Base-by-base conservation (phyloP, 2,113 vertebrate genomes). In the Limnothrissa miodon region DNA sequence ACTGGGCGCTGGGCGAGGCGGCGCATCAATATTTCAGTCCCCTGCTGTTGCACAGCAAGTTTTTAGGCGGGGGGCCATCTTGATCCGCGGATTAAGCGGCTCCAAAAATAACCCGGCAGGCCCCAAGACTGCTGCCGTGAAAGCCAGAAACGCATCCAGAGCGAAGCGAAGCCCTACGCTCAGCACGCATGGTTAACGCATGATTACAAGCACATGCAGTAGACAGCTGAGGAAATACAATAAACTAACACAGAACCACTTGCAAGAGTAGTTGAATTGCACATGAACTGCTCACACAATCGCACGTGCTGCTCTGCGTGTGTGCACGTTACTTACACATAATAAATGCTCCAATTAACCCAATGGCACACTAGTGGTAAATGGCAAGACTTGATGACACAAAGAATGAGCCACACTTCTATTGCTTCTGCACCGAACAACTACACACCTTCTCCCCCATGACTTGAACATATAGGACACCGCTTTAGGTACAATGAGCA, bases 11-110 rank as follows among this genome's bases (percentile, higher is more conserved):
- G 79, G 83, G 33, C 80, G 42, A 83, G 83, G 39, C 82, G 78
- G 66, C 87, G 83, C 85, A 88, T 89, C 84, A 88, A 89, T 89
- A 88, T 89, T 88, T 89, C 51, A 88, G 79, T 84, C 79, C 82
- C 85, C 81, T 85, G 66, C 87, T 86, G 85, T 81, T 84, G 81
- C 84, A 66, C 83, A 81, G 83, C 53, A 74, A 78, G 81, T 84
- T 86, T 85, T 29, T 66, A 81, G 33, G 53, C 78, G 80, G 84
- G 82, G 83, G 78, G 78, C n/a, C 83, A 79, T 88, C 82, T 78
- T 85, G 80, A 80, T 88, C 82, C 53, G 48, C 74, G 84, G 82
- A 85, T 84, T 86, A 88, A 85, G 78, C 79, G 84, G 56, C 59
- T 85, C 84, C 80, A 81, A 85, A 86, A 88, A 89, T 89, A 86